phyloP scores from a whole-genome alignment of 2,888 invertebrate genomes.

The Nyleta sp. region DNA sequence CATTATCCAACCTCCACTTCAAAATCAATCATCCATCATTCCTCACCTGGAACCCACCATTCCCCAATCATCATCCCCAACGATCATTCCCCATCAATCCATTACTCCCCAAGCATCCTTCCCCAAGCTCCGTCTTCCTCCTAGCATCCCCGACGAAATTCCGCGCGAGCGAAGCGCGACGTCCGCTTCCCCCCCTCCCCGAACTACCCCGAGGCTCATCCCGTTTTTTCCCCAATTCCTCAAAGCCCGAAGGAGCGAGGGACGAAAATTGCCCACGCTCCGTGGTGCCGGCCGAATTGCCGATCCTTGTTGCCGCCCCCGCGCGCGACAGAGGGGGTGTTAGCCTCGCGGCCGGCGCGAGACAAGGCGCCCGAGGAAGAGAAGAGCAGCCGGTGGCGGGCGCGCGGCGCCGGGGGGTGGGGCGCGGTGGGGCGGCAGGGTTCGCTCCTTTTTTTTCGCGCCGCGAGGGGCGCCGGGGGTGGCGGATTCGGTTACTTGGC shows the following conservation, averaged over 20 bases:
- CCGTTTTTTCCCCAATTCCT: conserved; percentile 1
- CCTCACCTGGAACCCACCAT: too few species aligned
- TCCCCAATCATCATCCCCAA: too few species aligned
- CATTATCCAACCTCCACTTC: too few species aligned
- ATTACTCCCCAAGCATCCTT: too few species aligned
- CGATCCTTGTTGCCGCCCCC: conserved; percentile 64
- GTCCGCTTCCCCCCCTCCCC: too few species aligned
- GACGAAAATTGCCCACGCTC: conserved; percentile 24
- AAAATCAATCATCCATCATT: too few species aligned
- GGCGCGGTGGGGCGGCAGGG: conserved; percentile 67
- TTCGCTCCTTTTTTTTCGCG: too few species aligned
- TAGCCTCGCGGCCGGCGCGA: conserved; percentile 38
- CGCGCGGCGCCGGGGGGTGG: conserved; percentile 70
- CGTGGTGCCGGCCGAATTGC: conserved; percentile 33
- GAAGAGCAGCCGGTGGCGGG: conserved; percentile 69
- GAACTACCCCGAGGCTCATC: neutral
- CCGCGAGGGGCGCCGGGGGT: conserved; percentile 68
- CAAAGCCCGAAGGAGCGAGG: conserved; percentile 8
- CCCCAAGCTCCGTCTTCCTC: too few species aligned
- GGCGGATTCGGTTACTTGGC: conserved; percentile 82
- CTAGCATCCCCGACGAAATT: too few species aligned
- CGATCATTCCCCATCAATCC: too few species aligned
- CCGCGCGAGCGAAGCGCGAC: too few species aligned
- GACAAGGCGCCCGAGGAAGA: conserved; percentile 58
- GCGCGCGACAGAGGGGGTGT: conserved; percentile 31